Conservation (phyloP, 2,888 invertebrate genomes). For the Clunio marinus region DNA sequence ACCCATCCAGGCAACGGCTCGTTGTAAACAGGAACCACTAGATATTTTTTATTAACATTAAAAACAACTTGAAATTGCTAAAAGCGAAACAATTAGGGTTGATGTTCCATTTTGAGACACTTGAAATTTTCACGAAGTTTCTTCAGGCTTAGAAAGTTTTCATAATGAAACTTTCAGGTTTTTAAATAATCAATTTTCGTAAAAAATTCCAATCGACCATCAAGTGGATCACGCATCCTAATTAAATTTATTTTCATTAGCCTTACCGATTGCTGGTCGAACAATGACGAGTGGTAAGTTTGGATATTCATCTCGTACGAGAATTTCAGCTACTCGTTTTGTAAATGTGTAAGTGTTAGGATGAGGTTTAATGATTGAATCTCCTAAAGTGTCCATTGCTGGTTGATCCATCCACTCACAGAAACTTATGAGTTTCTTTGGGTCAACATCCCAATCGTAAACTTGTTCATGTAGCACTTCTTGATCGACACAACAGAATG, state of each 20-base stretch:
- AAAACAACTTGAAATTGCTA: background rate
- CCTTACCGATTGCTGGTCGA: conserved; percentile 42
- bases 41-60: background rate
- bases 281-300: conserved; percentile 23
- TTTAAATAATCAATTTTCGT: no score
- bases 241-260: no score
- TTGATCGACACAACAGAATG: conserved; percentile 91
- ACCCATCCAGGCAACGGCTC: conserved; percentile 61
- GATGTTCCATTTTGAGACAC: background rate
- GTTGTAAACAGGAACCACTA: conserved; percentile 55
- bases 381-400: conserved; percentile 62
- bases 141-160: background rate
- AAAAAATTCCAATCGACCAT: no score
- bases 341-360: conserved; percentile 35
- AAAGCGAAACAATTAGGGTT: no score
- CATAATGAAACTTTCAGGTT: no score
- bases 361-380: conserved; percentile 59
- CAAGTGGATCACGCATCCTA: no score
- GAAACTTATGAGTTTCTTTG: conserved; percentile 67
- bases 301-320: conserved; percentile 17
- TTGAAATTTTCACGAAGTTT: background rate
- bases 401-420: conserved; percentile 68
- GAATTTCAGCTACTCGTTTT: conserved; percentile 23
- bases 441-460: conserved; percentile 66
- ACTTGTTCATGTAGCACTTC: conserved; percentile 78